Conservation (phyloP, 2,113 vertebrate genomes). For the Perca schrenkii region DNA sequence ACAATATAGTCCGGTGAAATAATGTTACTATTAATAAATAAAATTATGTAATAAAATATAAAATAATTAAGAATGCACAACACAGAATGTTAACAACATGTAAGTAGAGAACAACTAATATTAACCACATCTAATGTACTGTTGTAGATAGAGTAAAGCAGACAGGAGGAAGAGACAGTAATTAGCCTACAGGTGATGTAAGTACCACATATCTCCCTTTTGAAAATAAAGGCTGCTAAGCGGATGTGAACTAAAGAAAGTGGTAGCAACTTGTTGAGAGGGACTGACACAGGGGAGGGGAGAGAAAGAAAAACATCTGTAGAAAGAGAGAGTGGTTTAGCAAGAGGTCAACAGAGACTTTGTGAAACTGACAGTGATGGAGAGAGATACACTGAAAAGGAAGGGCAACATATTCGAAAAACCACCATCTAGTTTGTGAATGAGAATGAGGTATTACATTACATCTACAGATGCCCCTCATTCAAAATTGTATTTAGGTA, state of each 20-base stretch:
- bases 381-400: conserved; percentile 6
- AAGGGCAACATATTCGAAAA: not conserved
- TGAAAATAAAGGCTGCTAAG: not conserved
- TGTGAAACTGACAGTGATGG: conserved; percentile 8
- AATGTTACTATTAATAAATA: not conserved
- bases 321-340: conserved; percentile 22
- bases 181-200: not conserved
- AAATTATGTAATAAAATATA: not conserved
- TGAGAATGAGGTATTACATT: not conserved
- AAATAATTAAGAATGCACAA: not conserved
- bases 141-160: not conserved
- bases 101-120: not conserved
- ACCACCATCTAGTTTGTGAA: not conserved
- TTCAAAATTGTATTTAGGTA: not conserved
- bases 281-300: not conserved
- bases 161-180: not conserved
- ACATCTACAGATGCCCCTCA: not conserved
- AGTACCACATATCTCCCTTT: not conserved
- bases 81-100: not conserved
- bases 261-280: not conserved
- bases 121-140: not conserved
- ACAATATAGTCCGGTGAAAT: not conserved
- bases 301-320: conserved; percentile 36
- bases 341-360: not conserved
- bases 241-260: not conserved